These are phyloP conservation scores for Coelinius sp. DNA, from an alignment of 2,888 invertebrate genomes.

Conservation along the genomic window DNA sequence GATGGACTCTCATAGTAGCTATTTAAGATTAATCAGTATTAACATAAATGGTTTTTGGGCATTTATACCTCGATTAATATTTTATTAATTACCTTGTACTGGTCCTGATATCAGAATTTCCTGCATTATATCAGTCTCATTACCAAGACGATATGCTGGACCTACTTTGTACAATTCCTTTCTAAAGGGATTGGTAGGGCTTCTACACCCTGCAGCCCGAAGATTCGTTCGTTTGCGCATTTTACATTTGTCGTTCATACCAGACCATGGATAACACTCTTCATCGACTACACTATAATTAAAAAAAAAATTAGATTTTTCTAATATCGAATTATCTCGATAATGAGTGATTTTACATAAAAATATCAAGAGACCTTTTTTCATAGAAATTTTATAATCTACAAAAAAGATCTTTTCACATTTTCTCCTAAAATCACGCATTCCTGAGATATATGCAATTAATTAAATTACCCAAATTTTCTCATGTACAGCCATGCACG, in stretches of 20 bases:
- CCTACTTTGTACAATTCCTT: slow-evolving; percentile 80
- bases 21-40: slow-evolving; percentile 46
- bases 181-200: slow-evolving; percentile 72
- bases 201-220: slow-evolving; percentile 74
- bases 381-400: too few relatives aligned
- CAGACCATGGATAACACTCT: slow-evolving; percentile 87
- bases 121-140: slow-evolving; percentile 89
- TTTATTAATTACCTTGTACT: slow-evolving; percentile 82
- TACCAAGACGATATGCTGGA: slow-evolving; percentile 82
- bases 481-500: slow-evolving; percentile 92
- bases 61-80: slow-evolving; percentile 2
- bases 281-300: slow-evolving; percentile 84
- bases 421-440: too few relatives aligned
- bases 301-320: neutral
- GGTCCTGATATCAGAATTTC: slow-evolving; percentile 93
- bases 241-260: slow-evolving; percentile 76
- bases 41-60: neutral
- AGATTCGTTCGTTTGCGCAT: slow-evolving; percentile 73
- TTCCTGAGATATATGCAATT: too few relatives aligned
- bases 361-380: too few relatives aligned
- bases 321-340: too few relatives aligned
- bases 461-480: slow-evolving; percentile 84
- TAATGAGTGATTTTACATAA: too few relatives aligned
- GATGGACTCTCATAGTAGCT: slow-evolving; percentile 91
- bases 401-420: too few relatives aligned